A percentile compares a stretch with the other conserved stretches of the same genome.
Evolutionary conservation across 2,113 vertebrate genomes (phyloP).

Genomic region (Trichechus manatus): DNA sequence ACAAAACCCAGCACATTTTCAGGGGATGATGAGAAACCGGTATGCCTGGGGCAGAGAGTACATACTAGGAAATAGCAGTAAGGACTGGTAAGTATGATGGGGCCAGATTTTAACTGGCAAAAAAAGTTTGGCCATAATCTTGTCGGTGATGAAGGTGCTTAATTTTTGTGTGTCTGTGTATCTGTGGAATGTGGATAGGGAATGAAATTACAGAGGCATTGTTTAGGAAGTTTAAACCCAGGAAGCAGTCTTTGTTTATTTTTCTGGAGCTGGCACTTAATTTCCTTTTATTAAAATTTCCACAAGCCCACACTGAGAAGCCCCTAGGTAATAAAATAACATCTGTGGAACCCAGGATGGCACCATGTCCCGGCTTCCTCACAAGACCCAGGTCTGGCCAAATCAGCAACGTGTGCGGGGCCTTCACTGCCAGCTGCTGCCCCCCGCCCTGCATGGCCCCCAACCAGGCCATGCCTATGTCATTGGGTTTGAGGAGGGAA

Average conservation of each 20-base stretch:
- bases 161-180: neutral
- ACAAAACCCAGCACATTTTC: constrained; percentile 20
- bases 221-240: constrained; percentile 53
- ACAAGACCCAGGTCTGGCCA: neutral
- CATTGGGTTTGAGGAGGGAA: neutral
- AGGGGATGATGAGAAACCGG: neutral
- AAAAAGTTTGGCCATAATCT: constrained; percentile 43
- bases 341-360: neutral
- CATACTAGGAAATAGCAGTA: constrained; percentile 8
- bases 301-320: neutral
- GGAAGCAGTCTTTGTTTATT: neutral
- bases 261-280: constrained; percentile 37
- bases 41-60: neutral
- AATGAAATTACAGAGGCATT: constrained; percentile 31
- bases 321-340: neutral
- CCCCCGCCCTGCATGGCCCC: neutral
- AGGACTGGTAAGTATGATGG: neutral
- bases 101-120: neutral
- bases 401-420: neutral
- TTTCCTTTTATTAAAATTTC: constrained; percentile 71
- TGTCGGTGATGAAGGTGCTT: constrained; percentile 31
- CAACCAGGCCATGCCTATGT: neutral
- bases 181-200: neutral
- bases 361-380: accelerated
- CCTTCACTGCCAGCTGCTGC: neutral